phyloP scores from a whole-genome alignment of 2,888 invertebrate genomes.

The Orthosia cruda region DNA sequence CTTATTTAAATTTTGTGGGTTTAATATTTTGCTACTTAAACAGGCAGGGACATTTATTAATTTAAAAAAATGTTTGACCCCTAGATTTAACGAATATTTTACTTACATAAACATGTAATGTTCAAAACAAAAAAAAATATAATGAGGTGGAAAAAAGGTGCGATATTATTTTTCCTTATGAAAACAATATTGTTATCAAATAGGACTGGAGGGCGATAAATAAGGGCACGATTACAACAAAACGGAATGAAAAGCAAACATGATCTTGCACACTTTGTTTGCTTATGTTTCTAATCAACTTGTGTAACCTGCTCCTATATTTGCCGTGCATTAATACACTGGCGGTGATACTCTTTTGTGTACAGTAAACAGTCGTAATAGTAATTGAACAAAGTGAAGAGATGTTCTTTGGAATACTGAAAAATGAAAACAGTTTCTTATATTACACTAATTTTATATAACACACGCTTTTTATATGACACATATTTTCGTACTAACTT shows the following conservation, averaged over 20 bases:
- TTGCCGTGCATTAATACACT: conserved; percentile 53
- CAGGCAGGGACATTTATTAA: no score
- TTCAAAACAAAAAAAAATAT: no score
- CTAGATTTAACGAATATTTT: no score
- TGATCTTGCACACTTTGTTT: conserved; percentile 72
- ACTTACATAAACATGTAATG: no score
- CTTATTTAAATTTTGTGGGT: no score
- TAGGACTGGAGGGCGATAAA: conserved; percentile 25
- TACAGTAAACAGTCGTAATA: neutral
- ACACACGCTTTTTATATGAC: no score
- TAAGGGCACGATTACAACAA: conserved; percentile 62
- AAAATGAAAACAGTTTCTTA: neutral
- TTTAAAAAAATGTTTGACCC: no score
- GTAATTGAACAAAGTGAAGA: neutral
- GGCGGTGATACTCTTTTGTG: conserved; percentile 24
- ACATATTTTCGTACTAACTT: no score
- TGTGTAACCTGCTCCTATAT: conserved; percentile 69
- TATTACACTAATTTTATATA: no score
- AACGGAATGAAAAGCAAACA: conserved; percentile 82
- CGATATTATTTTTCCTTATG: neutral
- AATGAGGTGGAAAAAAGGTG: neutral
- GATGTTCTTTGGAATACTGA: neutral
- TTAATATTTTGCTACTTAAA: no score
- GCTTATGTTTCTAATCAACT: conserved; percentile 79
- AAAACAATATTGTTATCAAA: conserved; percentile 41